Conservation (phyloP, 2,113 vertebrate genomes). For the Anolis sagrei region DNA sequence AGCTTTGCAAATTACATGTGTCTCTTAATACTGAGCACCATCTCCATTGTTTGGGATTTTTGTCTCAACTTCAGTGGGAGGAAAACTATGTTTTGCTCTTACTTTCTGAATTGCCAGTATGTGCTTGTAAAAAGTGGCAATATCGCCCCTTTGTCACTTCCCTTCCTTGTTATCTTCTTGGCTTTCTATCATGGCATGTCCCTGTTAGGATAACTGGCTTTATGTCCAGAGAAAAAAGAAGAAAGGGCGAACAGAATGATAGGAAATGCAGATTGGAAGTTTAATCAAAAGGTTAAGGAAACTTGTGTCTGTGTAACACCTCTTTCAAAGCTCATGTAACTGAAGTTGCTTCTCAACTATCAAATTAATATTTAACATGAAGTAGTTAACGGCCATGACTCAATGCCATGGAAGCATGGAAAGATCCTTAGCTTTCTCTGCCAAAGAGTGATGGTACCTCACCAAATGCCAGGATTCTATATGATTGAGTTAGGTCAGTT, state of each 20-base stretch:
- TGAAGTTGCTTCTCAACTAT: not conserved
- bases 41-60: slow-evolving; percentile 9
- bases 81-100: slow-evolving; percentile 36
- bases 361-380: too few species aligned
- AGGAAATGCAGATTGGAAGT: too few species aligned
- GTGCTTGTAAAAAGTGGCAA: not conserved
- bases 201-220: not conserved
- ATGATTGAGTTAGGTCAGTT: too few species aligned
- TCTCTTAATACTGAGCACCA: not conserved
- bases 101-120: slow-evolving; percentile 49
- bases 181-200: not conserved
- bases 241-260: not conserved
- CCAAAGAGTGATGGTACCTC: too few species aligned
- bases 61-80: not conserved
- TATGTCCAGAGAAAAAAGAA: not conserved
- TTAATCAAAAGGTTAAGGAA: too few species aligned
- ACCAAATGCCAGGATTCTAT: too few species aligned
- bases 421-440: too few species aligned
- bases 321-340: not conserved
- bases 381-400: too few species aligned
- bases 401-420: too few species aligned
- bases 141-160: not conserved
- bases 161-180: not conserved
- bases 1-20: not conserved
- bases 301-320: not conserved